Percentiles rank a stretch among this genome's conserved stretches.
These are phyloP conservation scores for Odontesthes bonariensis DNA, from an alignment of 2,113 vertebrate species.

Conservation along the genomic window DNA sequence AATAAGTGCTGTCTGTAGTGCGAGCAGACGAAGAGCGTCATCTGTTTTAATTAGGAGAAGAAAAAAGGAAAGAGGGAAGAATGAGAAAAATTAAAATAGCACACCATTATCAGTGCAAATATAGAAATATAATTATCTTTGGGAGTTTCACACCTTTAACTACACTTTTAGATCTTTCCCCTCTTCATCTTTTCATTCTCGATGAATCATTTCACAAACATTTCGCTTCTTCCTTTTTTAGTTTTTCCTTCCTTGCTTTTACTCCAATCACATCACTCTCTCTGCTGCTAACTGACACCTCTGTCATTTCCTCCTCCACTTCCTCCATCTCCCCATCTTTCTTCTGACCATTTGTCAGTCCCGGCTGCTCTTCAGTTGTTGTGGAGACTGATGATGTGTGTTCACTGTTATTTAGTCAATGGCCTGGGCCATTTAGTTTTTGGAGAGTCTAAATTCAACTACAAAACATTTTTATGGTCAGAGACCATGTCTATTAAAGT, in stretches of 20 bases:
- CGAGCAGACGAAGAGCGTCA: slow-evolving; percentile 49
- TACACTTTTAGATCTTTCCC: background rate
- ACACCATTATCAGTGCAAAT: slow-evolving; percentile 50
- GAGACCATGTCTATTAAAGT: background rate
- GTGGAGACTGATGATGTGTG: slow-evolving; percentile 48
- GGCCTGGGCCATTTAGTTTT: slow-evolving; percentile 3
- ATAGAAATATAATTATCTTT: slow-evolving; percentile 57
- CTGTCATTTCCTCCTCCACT: slow-evolving; percentile 42
- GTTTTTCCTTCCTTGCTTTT: slow-evolving; percentile 5
- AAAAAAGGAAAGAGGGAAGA: slow-evolving; percentile 8
- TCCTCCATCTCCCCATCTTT: slow-evolving; percentile 52
- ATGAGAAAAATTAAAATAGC: slow-evolving; percentile 63
- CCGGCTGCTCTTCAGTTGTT: slow-evolving; percentile 67
- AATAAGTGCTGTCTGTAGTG: slow-evolving; percentile 60
- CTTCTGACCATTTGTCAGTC: slow-evolving; percentile 60
- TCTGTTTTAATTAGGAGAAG: slow-evolving; percentile 73
- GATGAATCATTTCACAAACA: background rate
- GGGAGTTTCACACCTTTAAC: slow-evolving; percentile 47
- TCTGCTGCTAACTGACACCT: slow-evolving; percentile 12
- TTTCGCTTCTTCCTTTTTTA: background rate
- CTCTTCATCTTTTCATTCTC: slow-evolving; percentile 2
- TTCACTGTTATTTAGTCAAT: slow-evolving; percentile 31
- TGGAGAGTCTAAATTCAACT: background rate
- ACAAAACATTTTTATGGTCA: background rate
- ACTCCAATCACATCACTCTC: background rate